Conservation (phyloP, 1,140 invertebrate genomes). For the Drosophila ironensis region DNA sequence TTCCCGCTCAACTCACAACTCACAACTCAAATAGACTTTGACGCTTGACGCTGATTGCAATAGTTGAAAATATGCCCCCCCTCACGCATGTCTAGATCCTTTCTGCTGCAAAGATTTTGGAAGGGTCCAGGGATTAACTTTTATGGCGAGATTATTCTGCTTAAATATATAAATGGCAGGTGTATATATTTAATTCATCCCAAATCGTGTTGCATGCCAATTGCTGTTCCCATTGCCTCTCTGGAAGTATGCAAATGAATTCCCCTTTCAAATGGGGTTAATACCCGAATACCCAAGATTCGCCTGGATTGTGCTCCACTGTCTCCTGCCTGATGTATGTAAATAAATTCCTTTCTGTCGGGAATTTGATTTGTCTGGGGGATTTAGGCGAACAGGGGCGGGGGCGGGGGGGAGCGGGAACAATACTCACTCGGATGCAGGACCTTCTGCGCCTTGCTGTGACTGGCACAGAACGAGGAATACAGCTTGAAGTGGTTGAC, state of each 20-base stretch:
- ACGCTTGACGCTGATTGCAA: conserved; percentile 77
- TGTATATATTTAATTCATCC: background rate
- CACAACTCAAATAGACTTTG: conserved; percentile 73
- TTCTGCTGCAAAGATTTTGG: too few species aligned
- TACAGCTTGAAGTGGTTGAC: conserved; percentile 99
- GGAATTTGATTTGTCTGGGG: conserved; percentile 16
- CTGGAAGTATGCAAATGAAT: background rate
- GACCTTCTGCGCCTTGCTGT: conserved; percentile 99
- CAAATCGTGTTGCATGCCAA: background rate
- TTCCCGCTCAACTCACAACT: conserved; percentile 38
- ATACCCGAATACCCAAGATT: background rate
- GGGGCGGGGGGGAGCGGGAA: too few species aligned
- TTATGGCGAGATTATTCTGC: too few species aligned
- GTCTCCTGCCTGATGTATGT: background rate
- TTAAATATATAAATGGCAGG: too few species aligned
- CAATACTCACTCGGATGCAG: conserved; percentile 95
- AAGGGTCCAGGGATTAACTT: too few species aligned
- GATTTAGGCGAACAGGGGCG: background rate
- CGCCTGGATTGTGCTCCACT: background rate
- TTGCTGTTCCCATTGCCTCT: background rate
- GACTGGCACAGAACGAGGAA: conserved; percentile 99
- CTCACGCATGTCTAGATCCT: background rate
- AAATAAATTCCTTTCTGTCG: background rate
- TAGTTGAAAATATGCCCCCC: conserved; percentile 42
- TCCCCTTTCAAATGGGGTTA: background rate